Percentiles rank a stretch among this genome's conserved stretches.
Evolutionary conservation across 2,113 vertebrate genomes (phyloP).

Genomic region (Sigmodon hispidus): DNA sequence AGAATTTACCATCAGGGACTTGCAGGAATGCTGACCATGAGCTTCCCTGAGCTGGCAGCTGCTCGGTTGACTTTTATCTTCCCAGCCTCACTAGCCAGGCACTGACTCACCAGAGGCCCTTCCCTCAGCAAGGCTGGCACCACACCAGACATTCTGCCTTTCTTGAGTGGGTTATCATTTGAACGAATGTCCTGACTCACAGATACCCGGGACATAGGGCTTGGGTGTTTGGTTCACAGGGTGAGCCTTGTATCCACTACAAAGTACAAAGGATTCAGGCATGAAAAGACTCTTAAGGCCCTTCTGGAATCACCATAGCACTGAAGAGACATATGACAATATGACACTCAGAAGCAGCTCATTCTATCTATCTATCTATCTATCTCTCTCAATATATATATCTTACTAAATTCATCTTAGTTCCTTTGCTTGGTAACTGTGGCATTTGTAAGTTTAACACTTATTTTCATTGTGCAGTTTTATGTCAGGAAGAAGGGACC

Average conservation of each 20-base stretch:
- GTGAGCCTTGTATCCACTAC: not conserved
- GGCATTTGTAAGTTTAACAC: not conserved
- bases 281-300: not conserved
- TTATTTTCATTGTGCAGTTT: slow-evolving; percentile 40
- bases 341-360: not conserved
- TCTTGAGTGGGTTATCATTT: not conserved
- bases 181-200: not conserved
- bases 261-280: not conserved
- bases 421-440: not conserved
- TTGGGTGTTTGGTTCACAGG: not conserved
- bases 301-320: not conserved
- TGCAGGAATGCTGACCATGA: not conserved
- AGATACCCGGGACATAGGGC: not conserved
- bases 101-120: rapidly evolving
- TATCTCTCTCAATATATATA: not conserved
- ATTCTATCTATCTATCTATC: not conserved
- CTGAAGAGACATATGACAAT: not conserved
- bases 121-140: not conserved
- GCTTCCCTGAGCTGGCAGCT: not conserved
- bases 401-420: not conserved
- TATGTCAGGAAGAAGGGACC: slow-evolving; percentile 59
- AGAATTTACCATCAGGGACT: not conserved
- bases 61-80: not conserved
- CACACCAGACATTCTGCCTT: rapidly evolving
- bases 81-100: not conserved